A percentile compares a stretch with the other conserved stretches of the same genome.
Evolutionary conservation across 1,140 invertebrate species (phyloP).

Genomic region (Drosophila lini): DNA sequence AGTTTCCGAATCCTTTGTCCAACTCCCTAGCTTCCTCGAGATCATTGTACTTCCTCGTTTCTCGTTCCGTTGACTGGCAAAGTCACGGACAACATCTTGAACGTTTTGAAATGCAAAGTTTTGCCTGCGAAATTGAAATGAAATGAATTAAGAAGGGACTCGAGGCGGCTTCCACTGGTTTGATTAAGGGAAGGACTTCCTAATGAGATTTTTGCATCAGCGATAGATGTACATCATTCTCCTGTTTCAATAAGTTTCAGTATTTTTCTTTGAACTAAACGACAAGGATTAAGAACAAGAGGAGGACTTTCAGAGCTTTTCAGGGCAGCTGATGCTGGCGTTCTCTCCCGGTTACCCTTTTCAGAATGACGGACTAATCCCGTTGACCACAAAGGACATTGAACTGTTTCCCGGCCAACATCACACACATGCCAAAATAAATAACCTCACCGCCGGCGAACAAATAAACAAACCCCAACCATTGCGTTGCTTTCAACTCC

Average conservation of each 20-base stretch:
- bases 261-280: background rate
- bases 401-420: slow-evolving; percentile 39
- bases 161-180: background rate
- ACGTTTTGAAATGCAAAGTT: slow-evolving; percentile 58
- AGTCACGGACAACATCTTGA: slow-evolving; percentile 29
- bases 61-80: background rate
- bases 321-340: background rate
- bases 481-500: slow-evolving; percentile 54
- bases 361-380: slow-evolving; percentile 22
- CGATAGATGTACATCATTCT: background rate
- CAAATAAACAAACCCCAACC: slow-evolving; percentile 43
- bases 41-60: slow-evolving; percentile 3
- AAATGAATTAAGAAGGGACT: slow-evolving; percentile 63
- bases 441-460: slow-evolving; percentile 42
- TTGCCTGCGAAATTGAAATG: slow-evolving; percentile 56
- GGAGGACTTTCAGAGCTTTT: background rate
- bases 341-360: background rate
- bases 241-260: background rate
- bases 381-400: slow-evolving; percentile 56
- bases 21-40: background rate
- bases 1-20: slow-evolving; percentile 41
- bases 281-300: too few relatives aligned
- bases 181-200: slow-evolving; percentile 1
- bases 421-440: slow-evolving; percentile 64
- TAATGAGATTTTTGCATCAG: background rate